Base-by-base conservation (phyloP, 2,797 vertebrate genomes). In the Melanotaenia nigrans region DNA sequence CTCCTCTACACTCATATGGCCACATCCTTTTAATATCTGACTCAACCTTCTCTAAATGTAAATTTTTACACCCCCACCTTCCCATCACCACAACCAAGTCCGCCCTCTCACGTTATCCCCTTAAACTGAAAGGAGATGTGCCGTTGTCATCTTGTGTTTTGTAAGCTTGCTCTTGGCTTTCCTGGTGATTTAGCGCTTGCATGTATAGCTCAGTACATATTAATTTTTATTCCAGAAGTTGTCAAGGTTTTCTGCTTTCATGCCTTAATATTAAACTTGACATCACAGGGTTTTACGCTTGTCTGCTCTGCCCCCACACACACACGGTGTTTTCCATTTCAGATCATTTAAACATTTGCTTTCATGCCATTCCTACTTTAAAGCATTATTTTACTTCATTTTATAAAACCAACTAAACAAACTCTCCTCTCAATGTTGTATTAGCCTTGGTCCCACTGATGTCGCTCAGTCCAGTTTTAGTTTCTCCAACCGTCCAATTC, bases 21-120 rank as follows among this genome's bases (percentile, higher is more conserved):
- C 61, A 51, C 71, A 11, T 80, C 64, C 51, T 82, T 88, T 84
- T 73, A 72, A 84, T 78, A 79, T 86, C 67, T 68, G 73, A 61
- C 71, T 86, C 60, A 82, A 71, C 75, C 77, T 77, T 81, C 74
- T 76, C 74, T 89, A 88, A 91, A 90, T 93, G 68, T 54, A 79
- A 73, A 58, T 87, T 62, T 68, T 10, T 67, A 14, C 38, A 40
- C 38, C 12, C 38, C 38, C 38, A 3, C 13, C 14, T 59, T 63
- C 18, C 2, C 20, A 2, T n/a, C n/a, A 36, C 11, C 9, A 11
- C 14, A 12, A 38, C 70, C 42, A 56, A 42, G 59, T 74, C 68
- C 67, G 0, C 81, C 81, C 63, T 54, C 65, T 78, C 78, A n/a
- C 60, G 12, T 82, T 76, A 84, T 70, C 73, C 71, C 69, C 81